Evolutionary conservation across 1,140 invertebrate species (phyloP), one percentile per base, ranked within the genome.

Genomic region (Triops longicaudatus): DNA sequence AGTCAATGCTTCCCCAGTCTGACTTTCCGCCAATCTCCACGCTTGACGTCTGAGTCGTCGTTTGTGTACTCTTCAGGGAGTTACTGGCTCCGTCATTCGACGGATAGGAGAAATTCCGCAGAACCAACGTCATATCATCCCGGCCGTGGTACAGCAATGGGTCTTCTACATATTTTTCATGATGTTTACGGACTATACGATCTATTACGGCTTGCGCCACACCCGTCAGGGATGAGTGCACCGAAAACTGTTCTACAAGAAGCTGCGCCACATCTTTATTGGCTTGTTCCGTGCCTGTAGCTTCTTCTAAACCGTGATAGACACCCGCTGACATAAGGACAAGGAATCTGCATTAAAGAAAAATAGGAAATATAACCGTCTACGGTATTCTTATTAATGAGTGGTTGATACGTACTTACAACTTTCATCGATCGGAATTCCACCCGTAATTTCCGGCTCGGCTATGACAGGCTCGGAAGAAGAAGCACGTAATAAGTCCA

Each of bases 201-300:
- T 96, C 91, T 0, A 96, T 89, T 0, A 95, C 93, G 2, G 92
- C 91, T 85, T 96, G 93, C 43, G 93, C 92, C 43, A 96, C 92
- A 28, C 91, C 90, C 41, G 88, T 91, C 75, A 96, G 85, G 6
- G 93, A 93, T 0, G 90, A 88, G 82, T 96, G 92, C 50, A 89
- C 88, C 71, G 90, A 83, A 84, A 96, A 96, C 87, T 91, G 90
- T 82, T 93, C 91, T 12, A 93, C 90, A 77, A 91, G 89, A 84
- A 93, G 90, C 81, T 92, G 88, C 3, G 91, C 90, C 17, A 95
- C 86, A 81, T 92, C 89, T 83, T 91, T 91, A 83, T 94, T 94
- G 0, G 92, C 90, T 84, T 93, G 89, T 82, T 91, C 88, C 75
- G 89, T 90, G 75, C 89, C 89, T 14, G 90, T 92, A 1, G 91